A percentile compares a stretch with the other conserved stretches of the same genome.
These are phyloP conservation scores for Temnothorax curvispinosus DNA, from an alignment of 1,140 invertebrate species.

Conservation along the genomic window DNA sequence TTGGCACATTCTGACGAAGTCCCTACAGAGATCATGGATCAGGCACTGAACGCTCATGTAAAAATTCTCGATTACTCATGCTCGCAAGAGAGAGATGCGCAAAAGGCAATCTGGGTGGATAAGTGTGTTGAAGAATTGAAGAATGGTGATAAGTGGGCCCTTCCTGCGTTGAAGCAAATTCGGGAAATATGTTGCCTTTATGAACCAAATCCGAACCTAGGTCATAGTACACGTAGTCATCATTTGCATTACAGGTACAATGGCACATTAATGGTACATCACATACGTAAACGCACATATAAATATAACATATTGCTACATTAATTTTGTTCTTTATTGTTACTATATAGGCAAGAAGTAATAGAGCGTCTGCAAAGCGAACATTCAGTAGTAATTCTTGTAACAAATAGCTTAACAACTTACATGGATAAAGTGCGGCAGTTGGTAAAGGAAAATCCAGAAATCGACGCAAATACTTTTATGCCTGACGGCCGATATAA, in stretches of 20 bases:
- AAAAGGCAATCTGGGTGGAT: constrained; percentile 98
- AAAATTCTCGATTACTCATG: constrained; percentile 99
- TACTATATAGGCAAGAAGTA: constrained; percentile 90
- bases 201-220: constrained; percentile 91
- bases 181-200: constrained; percentile 98
- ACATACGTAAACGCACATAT: not conserved
- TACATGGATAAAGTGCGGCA: constrained; percentile 96
- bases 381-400: constrained; percentile 96
- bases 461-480: constrained; percentile 93
- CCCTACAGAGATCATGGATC: constrained; percentile 98
- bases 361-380: constrained; percentile 97
- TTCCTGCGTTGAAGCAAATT: constrained; percentile 98
- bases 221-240: constrained; percentile 88
- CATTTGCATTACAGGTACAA: constrained; percentile 89
- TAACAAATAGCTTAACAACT: constrained; percentile 95
- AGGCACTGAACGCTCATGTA: constrained; percentile 97
- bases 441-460: constrained; percentile 90
- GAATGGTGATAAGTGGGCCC: constrained; percentile 94
- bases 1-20: constrained; percentile 98
- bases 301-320: not conserved
- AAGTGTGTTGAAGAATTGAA: constrained; percentile 98
- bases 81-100: constrained; percentile 97
- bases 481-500: constrained; percentile 96
- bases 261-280: not conserved
- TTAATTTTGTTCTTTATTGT: constrained; percentile 59